Conservation (phyloP, 2,797 vertebrate genomes). For the Enteromius fasciolatus region DNA sequence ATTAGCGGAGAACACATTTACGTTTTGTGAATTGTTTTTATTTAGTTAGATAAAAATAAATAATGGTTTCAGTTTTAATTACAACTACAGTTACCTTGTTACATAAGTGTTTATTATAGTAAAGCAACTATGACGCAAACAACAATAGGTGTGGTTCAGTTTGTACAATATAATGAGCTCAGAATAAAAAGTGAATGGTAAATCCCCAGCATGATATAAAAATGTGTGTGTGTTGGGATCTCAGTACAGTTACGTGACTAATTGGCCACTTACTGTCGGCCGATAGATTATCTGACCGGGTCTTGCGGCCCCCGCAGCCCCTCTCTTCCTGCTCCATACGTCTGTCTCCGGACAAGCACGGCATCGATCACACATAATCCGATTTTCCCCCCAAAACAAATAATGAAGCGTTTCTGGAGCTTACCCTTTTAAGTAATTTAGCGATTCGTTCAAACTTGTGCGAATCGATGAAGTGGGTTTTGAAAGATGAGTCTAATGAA, state of each 20-base stretch:
- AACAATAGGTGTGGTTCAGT: background rate
- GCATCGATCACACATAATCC: constrained; percentile 50
- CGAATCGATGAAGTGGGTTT: constrained; percentile 47
- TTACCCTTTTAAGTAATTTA: constrained; percentile 55
- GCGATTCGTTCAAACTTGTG: constrained; percentile 38
- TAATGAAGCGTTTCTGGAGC: constrained; percentile 27
- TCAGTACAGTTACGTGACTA: constrained; percentile 12
- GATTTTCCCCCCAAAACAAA: constrained; percentile 48
- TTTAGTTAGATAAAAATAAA: background rate
- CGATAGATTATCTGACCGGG: constrained; percentile 20
- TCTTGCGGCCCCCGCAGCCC: background rate
- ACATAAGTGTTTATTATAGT: background rate
- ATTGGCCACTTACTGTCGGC: constrained; percentile 25
- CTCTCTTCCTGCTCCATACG: background rate
- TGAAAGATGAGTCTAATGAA: constrained; percentile 44
- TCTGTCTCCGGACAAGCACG: background rate
- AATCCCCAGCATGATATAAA: background rate
- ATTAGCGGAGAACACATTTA: background rate
- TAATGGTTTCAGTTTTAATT: background rate
- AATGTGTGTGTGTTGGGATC: constrained; percentile 19
- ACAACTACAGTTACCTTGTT: background rate
- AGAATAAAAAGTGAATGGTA: background rate
- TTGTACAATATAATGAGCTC: background rate
- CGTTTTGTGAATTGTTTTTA: background rate
- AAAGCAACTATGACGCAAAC: background rate